Percentiles rank a stretch among this genome's conserved stretches.
Conservation (phyloP, 92 coral and sea anemone species). For the Porites lobata region DNA sequence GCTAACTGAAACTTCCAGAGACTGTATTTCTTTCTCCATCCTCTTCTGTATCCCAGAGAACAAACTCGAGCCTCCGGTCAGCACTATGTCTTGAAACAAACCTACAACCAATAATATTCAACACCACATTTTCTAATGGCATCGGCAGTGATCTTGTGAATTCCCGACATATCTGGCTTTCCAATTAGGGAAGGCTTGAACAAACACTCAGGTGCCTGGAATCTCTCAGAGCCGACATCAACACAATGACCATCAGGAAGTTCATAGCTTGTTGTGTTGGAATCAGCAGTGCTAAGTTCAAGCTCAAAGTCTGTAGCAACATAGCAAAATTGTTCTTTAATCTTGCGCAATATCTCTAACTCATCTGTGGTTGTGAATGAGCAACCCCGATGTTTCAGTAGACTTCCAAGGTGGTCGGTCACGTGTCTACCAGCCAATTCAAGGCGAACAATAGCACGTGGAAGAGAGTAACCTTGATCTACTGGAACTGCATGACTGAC, state of each 20-base stretch:
- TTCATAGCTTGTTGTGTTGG: conserved; percentile 83
- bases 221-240: conserved; percentile 90
- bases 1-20: conserved; percentile 8
- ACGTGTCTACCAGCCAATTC: conserved; percentile 72
- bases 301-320: conserved; percentile 89
- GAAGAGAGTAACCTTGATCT: conserved; percentile 32
- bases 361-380: conserved; percentile 78
- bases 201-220: conserved; percentile 89
- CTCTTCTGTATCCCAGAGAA: conserved; percentile 51
- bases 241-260: conserved; percentile 88
- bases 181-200: conserved; percentile 90
- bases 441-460: conserved; percentile 78
- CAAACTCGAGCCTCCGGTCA: conserved; percentile 87
- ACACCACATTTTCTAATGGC: conserved; percentile 19
- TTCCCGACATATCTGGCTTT: conserved; percentile 78
- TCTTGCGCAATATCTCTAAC: conserved; percentile 66
- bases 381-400: conserved; percentile 58
- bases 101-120: conserved; percentile 7
- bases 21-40: conserved; percentile 21
- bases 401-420: conserved; percentile 6
- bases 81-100: conserved; percentile 56
- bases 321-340: conserved; percentile 43
- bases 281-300: conserved; percentile 87
- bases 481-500: conserved; percentile 90
- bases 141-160: conserved; percentile 90